Conservation (phyloP, 2,797 vertebrate species). For the Hoplostethus mediterraneus region DNA sequence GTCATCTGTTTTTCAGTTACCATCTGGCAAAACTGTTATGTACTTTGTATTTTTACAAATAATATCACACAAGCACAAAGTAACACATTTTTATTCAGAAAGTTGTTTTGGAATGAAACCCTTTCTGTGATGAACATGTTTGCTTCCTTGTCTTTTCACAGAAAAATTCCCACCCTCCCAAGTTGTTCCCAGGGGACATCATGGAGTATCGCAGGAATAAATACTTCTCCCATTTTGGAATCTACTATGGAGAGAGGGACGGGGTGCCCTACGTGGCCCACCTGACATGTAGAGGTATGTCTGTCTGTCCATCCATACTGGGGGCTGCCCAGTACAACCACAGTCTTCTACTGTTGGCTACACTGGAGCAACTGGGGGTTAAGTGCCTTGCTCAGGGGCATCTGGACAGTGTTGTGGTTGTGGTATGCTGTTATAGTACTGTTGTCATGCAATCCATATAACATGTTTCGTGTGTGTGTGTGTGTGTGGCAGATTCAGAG, state of each 20-base stretch:
- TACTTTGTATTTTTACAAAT: no score
- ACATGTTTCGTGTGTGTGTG: conserved; percentile 2
- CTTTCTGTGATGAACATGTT: neutral
- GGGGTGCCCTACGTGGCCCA: conserved; percentile 85
- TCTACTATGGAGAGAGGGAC: conserved; percentile 85
- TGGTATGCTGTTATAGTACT: no score
- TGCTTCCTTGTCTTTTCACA: conserved; percentile 23
- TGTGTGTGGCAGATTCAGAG: conserved; percentile 77
- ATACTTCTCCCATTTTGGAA: conserved; percentile 84
- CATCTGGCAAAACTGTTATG: no score
- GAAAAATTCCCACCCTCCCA: conserved; percentile 64
- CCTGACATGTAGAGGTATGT: conserved; percentile 81
- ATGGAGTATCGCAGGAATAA: conserved; percentile 84
- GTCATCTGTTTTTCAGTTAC: no score
- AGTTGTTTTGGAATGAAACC: neutral
- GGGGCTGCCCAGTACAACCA: no score
- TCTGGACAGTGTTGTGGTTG: no score
- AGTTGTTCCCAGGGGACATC: conserved; percentile 84
- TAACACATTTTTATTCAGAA: neutral
- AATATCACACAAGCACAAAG: no score
- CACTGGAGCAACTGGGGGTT: no score
- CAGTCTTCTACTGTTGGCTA: no score
- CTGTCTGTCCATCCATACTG: neutral
- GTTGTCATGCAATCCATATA: neutral
- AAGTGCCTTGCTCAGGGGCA: no score